Base-by-base conservation (phyloP, 2,888 invertebrate species). In the Ichneumoninae sp. region DNA sequence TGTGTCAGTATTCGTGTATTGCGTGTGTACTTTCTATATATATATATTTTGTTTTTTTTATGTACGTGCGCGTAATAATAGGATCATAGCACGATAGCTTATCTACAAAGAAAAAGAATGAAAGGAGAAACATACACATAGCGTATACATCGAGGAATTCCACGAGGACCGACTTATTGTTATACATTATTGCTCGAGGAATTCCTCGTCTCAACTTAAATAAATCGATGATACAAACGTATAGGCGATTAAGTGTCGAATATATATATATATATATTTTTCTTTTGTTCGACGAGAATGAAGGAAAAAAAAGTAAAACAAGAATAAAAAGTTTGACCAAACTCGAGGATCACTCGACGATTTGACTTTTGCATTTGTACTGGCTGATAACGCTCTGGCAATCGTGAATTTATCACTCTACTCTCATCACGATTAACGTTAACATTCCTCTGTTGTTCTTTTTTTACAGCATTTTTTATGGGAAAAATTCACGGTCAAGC, bases 41-140 rank as follows among this genome's bases (percentile, higher is more conserved):
- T 26, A 75, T 79, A 62, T 60, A 68, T 54, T 52, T 78, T 44
- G 70, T 47, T 70, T 47, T 76, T 66, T 74, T 78, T 62, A 84
- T 84, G 70, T 85, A 84, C 81, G 78, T 84, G 84, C 78, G 83
- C 80, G 72, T 68, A 84, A 85, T 86, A 88, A 87, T 87, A 89
- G 83, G 85, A 87, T 88, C 88, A 87, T 89, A 89, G 87, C 88
- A 86, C 87, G 88, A 86, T 86, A 88, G 65, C 80, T 80, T 89
- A 91, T 89, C 89, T 90, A 91, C 89, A 90, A 90, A 89, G 79
- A 87, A 86, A 87, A 82, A 86, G 70, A 86, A 65, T 87, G 77
- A 80, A 70, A 84, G 74, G 70, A 86, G 76, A 87, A 87, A 87
- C 83, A 87, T 74, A 85, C 78, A 87, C 74, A 54, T 70, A 79